Percentiles rank a stretch among this genome's conserved stretches.
Conservation (phyloP, 2,113 vertebrate genomes). For the Onychostoma macrolepis region DNA sequence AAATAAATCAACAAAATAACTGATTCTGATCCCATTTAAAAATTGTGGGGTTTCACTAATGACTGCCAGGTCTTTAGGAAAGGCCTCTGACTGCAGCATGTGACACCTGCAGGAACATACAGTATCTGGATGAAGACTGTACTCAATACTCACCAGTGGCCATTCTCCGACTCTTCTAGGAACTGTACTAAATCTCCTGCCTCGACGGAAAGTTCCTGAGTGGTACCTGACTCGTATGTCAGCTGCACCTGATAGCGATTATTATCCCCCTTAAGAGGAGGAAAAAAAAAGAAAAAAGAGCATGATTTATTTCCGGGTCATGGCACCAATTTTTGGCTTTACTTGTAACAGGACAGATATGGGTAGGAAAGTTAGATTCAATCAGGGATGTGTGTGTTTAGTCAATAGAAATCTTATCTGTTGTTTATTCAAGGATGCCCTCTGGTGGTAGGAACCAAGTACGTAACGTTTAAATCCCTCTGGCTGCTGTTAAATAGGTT, state of each 20-base stretch:
- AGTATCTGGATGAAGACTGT: neutral
- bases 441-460: slow-evolving; percentile 16
- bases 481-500: slow-evolving; percentile 9
- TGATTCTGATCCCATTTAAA: neutral
- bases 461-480: neutral
- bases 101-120: neutral
- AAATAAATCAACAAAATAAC: neutral
- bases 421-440: slow-evolving; percentile 19
- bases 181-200: slow-evolving; percentile 80
- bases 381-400: neutral
- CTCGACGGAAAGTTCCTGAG: slow-evolving; percentile 72
- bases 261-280: slow-evolving; percentile 69
- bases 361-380: neutral
- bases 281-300: neutral
- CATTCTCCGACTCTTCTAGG: slow-evolving; percentile 81
- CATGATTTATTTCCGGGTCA: neutral
- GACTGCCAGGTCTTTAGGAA: slow-evolving; percentile 1
- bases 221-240: slow-evolving; percentile 76
- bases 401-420: neutral
- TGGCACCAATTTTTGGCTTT: neutral
- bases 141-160: slow-evolving; percentile 82
- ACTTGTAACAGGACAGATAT: neutral
- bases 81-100: neutral
- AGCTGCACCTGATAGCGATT: slow-evolving; percentile 82
- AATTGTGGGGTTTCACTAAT: neutral